Evolutionary conservation across 2,797 vertebrate genomes (phyloP).

Genomic region (Lepus oiostolus): DNA sequence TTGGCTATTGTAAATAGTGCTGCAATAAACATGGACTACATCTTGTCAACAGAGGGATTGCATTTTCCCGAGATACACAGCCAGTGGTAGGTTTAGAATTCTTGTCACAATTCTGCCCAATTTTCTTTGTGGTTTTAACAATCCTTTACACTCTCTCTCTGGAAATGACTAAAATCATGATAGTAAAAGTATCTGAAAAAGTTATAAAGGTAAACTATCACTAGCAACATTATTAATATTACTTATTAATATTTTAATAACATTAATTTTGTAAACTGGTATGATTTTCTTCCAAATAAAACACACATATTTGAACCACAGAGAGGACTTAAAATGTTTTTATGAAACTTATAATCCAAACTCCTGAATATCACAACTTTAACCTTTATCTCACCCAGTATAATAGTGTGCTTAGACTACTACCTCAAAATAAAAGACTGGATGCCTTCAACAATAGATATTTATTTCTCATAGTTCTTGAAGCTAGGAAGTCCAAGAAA

Average conservation of each 20-base stretch:
- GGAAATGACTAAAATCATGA: neutral
- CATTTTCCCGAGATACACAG: too few species aligned
- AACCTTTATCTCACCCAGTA: neutral
- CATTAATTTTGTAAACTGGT: conserved; percentile 5
- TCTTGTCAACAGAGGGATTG: too few species aligned
- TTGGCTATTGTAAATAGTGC: too few species aligned
- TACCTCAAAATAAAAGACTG: neutral
- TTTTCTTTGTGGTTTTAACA: conserved; percentile 22
- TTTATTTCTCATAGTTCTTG: neutral
- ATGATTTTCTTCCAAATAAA: neutral
- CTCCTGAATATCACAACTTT: neutral
- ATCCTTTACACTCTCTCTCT: neutral
- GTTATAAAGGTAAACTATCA: neutral
- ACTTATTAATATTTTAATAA: neutral
- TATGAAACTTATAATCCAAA: neutral
- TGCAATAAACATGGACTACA: too few species aligned
- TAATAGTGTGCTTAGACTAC: neutral
- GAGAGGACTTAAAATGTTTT: neutral
- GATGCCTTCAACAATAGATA: neutral
- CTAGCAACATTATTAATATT: neutral
- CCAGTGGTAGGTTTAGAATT: neutral
- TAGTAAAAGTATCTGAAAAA: neutral
- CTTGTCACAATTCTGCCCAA: neutral
- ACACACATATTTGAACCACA: neutral
- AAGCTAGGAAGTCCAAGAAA: neutral